Percentiles rank a stretch among this genome's conserved stretches.
Conservation (phyloP, 2,113 vertebrate genomes). For the Panthera tigris region DNA sequence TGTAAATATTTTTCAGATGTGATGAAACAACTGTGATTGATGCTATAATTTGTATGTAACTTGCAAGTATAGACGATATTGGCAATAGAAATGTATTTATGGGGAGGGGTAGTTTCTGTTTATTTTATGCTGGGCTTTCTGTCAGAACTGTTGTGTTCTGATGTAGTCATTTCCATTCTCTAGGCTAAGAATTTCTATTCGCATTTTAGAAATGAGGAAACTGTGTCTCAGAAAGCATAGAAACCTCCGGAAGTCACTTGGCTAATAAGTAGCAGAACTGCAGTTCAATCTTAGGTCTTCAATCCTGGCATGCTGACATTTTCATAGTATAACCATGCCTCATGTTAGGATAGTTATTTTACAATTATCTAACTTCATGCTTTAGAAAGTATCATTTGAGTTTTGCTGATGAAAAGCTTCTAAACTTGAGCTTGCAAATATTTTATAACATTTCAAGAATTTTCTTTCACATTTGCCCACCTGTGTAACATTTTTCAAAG, state of each 20-base stretch:
- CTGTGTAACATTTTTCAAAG: background rate
- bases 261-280: background rate
- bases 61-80: background rate
- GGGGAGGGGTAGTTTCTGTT: background rate
- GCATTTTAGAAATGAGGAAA: constrained; percentile 45
- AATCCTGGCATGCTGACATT: background rate
- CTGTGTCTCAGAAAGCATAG: background rate
- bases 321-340: background rate
- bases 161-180: background rate
- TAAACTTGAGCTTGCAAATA: constrained; percentile 24
- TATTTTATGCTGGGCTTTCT: background rate
- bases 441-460: constrained; percentile 3
- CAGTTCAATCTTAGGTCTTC: background rate
- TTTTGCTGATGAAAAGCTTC: constrained; percentile 47
- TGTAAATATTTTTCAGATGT: constrained; percentile 21
- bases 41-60: background rate
- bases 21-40: background rate
- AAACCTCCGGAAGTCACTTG: background rate
- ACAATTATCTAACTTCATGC: constrained; percentile 13
- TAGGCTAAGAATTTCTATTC: background rate
- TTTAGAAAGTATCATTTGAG: constrained; percentile 39
- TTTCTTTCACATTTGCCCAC: constrained; percentile 24
- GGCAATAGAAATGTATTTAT: background rate
- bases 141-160: background rate
- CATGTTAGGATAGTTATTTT: background rate